phyloP scores from a whole-genome alignment of 2,888 invertebrate genomes.

The Bellardia bayeri region DNA sequence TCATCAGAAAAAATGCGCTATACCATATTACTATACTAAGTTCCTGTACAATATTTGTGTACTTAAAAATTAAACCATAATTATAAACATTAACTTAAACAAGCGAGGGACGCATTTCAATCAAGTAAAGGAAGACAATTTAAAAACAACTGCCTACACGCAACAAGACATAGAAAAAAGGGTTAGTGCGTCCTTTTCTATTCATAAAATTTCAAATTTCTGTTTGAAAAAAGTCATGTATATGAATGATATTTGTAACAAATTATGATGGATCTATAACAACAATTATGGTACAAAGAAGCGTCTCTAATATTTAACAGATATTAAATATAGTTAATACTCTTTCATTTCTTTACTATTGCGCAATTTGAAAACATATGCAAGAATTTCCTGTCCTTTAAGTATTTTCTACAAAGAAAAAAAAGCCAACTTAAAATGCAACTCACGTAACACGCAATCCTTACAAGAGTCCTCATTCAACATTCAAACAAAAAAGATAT shows the following conservation, averaged over 20 bases:
- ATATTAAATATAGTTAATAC: constrained; percentile 32
- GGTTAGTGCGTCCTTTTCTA: background rate
- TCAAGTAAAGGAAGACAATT: background rate
- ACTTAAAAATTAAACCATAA: too few species aligned
- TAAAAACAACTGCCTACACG: background rate
- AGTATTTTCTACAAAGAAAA: constrained; percentile 10
- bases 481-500: constrained; percentile 34
- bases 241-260: constrained; percentile 27
- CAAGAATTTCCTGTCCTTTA: constrained; percentile 69
- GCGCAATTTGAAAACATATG: constrained; percentile 63
- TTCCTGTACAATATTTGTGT: too few species aligned
- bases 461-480: constrained; percentile 33
- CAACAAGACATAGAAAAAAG: constrained; percentile 13
- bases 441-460: constrained; percentile 72
- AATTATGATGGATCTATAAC: constrained; percentile 56
- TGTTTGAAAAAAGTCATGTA: background rate
- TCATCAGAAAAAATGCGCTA: too few species aligned
- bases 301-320: constrained; percentile 58
- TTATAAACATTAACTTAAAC: too few species aligned
- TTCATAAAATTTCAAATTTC: background rate
- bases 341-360: constrained; percentile 22
- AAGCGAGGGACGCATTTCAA: constrained; percentile 5
- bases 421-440: constrained; percentile 52
- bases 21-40: too few species aligned
- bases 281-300: constrained; percentile 57